A percentile compares a stretch with the other conserved stretches of the same genome.
These are phyloP conservation scores for Podotricha telesiphe DNA, from an alignment of 2,888 invertebrate genomes.

Conservation along the genomic window DNA sequence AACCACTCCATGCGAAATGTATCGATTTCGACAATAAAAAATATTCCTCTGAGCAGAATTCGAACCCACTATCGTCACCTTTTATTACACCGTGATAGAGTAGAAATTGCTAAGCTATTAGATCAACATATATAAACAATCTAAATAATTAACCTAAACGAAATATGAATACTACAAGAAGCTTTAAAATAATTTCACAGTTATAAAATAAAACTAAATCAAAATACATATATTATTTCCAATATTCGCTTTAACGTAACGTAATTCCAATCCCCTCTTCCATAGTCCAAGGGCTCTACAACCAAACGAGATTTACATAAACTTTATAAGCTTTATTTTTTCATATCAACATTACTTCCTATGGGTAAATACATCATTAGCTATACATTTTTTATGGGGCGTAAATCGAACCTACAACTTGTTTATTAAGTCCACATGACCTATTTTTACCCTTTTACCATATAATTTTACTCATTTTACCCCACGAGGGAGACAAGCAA, in stretches of 20 bases:
- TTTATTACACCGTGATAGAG: no score
- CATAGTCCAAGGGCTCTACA: background rate
- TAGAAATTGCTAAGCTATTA: no score
- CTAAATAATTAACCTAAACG: no score
- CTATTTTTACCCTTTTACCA: conserved; percentile 24
- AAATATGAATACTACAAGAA: no score
- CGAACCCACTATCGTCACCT: no score
- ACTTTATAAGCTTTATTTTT: conserved; percentile 11
- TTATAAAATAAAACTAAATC: background rate
- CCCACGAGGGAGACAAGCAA: conserved; percentile 22
- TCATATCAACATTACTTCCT: conserved; percentile 18
- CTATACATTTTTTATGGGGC: conserved; percentile 18
- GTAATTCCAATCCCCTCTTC: background rate
- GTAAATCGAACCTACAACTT: conserved; percentile 24
- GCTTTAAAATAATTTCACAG: no score
- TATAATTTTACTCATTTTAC: conserved; percentile 26
- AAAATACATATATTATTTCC: background rate
- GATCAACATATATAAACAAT: no score
- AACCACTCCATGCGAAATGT: no score
- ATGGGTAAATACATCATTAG: conserved; percentile 14
- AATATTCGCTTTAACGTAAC: background rate
- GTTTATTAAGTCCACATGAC: conserved; percentile 27
- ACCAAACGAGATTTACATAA: background rate
- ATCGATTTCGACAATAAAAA: no score
- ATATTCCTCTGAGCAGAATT: no score